These are phyloP conservation scores for Iselma pallidipennis DNA, from an alignment of 2,888 invertebrate species.

Conservation along the genomic window DNA sequence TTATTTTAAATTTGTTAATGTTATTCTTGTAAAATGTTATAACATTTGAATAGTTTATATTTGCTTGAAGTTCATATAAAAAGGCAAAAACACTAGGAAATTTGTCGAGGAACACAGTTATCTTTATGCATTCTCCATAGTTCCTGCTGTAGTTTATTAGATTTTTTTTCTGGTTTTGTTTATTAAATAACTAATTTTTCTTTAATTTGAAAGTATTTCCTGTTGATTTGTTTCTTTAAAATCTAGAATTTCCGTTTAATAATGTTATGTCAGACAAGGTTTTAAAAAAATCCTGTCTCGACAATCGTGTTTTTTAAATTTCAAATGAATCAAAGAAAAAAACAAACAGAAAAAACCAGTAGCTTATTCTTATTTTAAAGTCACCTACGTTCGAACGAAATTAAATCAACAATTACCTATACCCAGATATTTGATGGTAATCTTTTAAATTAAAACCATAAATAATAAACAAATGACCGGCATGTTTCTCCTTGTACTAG, in stretches of 20 bases:
- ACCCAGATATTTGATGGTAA: neutral
- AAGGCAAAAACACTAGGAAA: no score
- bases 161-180: neutral
- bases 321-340: neutral
- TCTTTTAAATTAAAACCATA: neutral
- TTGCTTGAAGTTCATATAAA: no score
- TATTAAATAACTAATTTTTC: neutral
- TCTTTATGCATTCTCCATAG: neutral
- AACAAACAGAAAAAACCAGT: neutral
- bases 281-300: no score
- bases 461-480: neutral
- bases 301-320: no score
- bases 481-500: neutral
- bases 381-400: neutral
- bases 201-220: neutral
- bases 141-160: neutral
- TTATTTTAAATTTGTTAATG: no score
- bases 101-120: neutral
- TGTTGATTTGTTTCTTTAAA: neutral
- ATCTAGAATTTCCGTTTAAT: neutral
- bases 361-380: neutral
- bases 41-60: no score
- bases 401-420: neutral
- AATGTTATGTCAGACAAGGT: no score
- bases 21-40: no score